phyloP scores from a whole-genome alignment of 2,113 vertebrate species.

The Propithecus coquereli region DNA sequence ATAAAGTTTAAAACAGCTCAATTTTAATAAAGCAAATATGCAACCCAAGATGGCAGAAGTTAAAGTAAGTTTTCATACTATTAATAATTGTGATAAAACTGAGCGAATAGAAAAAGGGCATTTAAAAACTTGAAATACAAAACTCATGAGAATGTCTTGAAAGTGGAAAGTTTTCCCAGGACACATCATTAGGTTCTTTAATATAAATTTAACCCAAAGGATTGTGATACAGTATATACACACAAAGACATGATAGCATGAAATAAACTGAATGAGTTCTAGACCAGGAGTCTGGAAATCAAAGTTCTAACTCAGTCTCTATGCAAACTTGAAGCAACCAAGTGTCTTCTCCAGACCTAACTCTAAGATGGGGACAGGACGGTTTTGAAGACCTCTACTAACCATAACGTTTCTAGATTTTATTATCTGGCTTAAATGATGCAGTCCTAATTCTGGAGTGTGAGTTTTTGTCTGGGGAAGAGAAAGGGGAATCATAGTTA shows the following conservation, averaged over 20 bases:
- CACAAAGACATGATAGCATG: background rate
- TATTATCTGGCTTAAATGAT: background rate
- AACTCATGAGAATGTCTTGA: background rate
- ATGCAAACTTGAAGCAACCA: background rate
- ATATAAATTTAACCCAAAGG: background rate
- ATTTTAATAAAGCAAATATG: constrained; percentile 6
- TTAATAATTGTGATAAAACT: background rate
- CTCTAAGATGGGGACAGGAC: background rate
- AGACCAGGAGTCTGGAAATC: background rate
- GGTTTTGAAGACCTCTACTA: background rate
- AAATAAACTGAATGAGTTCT: background rate
- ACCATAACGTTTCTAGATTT: background rate
- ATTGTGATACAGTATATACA: background rate
- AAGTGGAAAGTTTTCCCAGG: background rate
- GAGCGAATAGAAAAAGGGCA: background rate
- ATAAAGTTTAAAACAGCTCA: background rate
- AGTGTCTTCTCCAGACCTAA: background rate
- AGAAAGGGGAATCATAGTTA: background rate
- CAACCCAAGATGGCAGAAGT: background rate
- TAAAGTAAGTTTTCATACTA: background rate
- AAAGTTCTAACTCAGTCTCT: background rate
- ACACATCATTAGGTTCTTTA: background rate
- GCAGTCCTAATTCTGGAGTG: background rate
- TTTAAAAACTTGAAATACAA: background rate
- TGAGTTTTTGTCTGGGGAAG: background rate